A percentile compares a stretch with the other conserved stretches of the same genome.
phyloP scores from a whole-genome alignment of 2,113 vertebrate species.

The Triplophysa tibetana region DNA sequence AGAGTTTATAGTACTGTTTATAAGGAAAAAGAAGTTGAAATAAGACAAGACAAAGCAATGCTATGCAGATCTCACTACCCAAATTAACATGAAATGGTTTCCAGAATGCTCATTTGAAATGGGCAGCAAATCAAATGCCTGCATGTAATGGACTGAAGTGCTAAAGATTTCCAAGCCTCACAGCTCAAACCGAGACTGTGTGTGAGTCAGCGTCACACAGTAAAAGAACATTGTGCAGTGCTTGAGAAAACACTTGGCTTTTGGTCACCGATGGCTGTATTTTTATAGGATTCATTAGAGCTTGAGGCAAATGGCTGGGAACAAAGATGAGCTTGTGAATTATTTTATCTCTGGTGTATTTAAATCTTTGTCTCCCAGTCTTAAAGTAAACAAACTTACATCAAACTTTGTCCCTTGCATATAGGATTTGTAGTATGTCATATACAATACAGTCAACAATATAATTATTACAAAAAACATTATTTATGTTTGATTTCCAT shows the following conservation, averaged over 20 bases:
- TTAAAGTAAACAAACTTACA: neutral
- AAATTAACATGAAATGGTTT: slow-evolving; percentile 7
- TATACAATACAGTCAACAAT: neutral
- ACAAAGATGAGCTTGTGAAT: neutral
- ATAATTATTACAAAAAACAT: too few species aligned
- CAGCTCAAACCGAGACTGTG: slow-evolving; percentile 15
- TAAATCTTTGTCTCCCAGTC: neutral
- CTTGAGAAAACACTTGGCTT: slow-evolving; percentile 10
- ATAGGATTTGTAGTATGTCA: too few species aligned
- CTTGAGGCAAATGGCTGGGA: neutral
- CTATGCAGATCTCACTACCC: neutral
- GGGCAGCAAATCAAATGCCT: slow-evolving; percentile 22
- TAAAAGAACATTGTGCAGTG: slow-evolving; percentile 25
- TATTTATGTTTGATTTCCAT: neutral
- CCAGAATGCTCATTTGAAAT: slow-evolving; percentile 1
- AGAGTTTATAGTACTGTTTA: too few species aligned
- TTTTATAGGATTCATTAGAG: neutral
- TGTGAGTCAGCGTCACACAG: slow-evolving; percentile 15
- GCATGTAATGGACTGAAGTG: neutral
- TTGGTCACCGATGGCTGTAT: neutral
- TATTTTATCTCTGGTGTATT: too few species aligned
- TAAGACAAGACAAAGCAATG: neutral
- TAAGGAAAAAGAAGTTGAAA: too few species aligned
- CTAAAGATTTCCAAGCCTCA: slow-evolving; percentile 15
- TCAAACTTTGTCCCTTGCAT: too few species aligned